Percentiles rank a stretch among this genome's conserved stretches.
These are phyloP conservation scores for Diplosoma virens DNA, from an alignment of 23 tunicate genomes.

Conservation along the genomic window DNA sequence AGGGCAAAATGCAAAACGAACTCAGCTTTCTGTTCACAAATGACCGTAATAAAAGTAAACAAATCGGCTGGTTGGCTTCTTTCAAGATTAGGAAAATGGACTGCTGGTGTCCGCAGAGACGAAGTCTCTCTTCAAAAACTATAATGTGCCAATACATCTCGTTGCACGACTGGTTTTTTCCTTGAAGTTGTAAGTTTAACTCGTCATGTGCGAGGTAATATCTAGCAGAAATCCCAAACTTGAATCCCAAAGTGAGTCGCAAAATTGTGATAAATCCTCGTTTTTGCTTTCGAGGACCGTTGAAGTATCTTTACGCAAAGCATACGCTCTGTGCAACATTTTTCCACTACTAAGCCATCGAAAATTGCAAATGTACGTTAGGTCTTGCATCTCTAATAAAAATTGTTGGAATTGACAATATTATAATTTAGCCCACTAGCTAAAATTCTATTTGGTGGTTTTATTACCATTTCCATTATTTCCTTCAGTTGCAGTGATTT, in stretches of 20 bases:
- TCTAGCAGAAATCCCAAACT: neutral
- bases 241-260: neutral
- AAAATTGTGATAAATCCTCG: neutral
- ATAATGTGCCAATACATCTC: neutral
- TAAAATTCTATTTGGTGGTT: no score
- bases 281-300: neutral
- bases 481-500: no score
- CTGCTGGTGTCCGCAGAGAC: neutral
- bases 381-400: neutral
- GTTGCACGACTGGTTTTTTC: neutral
- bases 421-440: no score
- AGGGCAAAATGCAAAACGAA: no score
- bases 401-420: neutral
- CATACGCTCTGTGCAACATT: no score
- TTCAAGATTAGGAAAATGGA: neutral
- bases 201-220: neutral
- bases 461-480: no score
- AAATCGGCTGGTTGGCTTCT: neutral
- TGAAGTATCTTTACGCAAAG: neutral
- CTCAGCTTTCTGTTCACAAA: neutral
- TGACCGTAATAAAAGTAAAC: neutral
- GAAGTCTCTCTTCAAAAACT: neutral
- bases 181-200: neutral
- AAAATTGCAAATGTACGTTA: neutral
- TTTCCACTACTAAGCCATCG: neutral